phyloP scores from a whole-genome alignment of 92 coral and sea anemone species.

The Palythoa caribaeorum region DNA sequence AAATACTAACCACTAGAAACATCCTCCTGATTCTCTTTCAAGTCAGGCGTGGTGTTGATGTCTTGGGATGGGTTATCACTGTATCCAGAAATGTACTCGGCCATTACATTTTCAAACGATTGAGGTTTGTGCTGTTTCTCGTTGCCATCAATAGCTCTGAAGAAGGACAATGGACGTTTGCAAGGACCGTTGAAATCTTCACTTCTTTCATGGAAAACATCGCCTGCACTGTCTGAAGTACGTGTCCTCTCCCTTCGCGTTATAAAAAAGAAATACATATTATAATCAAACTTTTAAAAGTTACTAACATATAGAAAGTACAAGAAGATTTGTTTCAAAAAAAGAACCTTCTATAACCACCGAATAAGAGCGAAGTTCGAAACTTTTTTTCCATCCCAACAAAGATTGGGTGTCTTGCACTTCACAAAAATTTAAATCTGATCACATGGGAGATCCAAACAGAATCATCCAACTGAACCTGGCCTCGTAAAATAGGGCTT shows the following conservation, averaged over 20 bases:
- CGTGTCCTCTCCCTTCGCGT: conserved; percentile 18
- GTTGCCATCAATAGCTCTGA: neutral
- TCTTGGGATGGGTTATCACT: neutral
- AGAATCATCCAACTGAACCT: no score
- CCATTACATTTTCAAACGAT: conserved; percentile 18
- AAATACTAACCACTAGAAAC: conserved; percentile 1
- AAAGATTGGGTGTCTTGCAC: neutral
- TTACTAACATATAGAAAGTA: neutral
- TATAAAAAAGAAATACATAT: neutral
- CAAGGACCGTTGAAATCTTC: neutral
- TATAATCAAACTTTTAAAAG: neutral
- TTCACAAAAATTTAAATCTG: no score
- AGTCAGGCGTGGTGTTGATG: neutral
- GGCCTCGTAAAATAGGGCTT: neutral
- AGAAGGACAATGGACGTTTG: neutral
- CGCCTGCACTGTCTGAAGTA: neutral
- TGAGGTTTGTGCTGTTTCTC: conserved; percentile 3
- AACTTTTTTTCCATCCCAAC: neutral
- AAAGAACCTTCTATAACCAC: neutral
- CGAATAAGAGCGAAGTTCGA: neutral
- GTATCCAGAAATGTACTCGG: neutral
- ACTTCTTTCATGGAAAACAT: neutral
- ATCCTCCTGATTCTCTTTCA: conserved; percentile 4
- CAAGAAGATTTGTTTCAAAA: neutral
- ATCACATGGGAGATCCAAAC: no score